Evolutionary conservation across 2,113 vertebrate genomes (phyloP).

Genomic region (Eptatretus burgeri): DNA sequence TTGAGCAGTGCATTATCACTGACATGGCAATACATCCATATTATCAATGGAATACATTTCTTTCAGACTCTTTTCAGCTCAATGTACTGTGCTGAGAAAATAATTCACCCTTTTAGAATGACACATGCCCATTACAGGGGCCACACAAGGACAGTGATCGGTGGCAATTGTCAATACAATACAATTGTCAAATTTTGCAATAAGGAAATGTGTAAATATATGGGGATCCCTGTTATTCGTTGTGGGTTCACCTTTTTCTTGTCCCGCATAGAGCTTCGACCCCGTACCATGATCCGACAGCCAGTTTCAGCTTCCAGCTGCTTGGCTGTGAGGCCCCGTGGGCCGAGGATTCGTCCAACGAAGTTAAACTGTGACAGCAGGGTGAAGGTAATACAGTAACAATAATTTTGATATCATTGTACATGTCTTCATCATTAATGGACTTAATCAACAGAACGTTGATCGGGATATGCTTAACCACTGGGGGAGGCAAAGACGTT

Average conservation of each 20-base stretch:
- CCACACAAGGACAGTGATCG: too few species aligned
- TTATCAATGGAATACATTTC: too few species aligned
- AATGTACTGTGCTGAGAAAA: too few species aligned
- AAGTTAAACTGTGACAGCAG: background rate
- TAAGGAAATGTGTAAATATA: too few species aligned
- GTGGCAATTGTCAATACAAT: too few species aligned
- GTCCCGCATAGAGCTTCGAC: background rate
- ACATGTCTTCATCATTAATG: background rate
- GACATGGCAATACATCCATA: too few species aligned
- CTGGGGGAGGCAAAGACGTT: background rate
- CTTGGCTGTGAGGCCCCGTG: background rate
- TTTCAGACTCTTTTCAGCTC: too few species aligned
- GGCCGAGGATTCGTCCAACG: background rate
- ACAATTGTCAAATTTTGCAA: too few species aligned
- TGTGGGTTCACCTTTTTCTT: background rate
- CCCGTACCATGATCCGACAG: background rate
- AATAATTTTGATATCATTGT: background rate
- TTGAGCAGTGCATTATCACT: too few species aligned
- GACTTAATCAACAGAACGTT: background rate
- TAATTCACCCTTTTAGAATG: too few species aligned
- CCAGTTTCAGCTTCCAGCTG: background rate
- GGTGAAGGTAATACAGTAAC: background rate
- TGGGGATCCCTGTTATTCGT: too few species aligned
- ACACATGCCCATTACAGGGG: too few species aligned
- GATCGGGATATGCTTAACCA: background rate